These are phyloP conservation scores for Erynnis tages DNA, from an alignment of 2,888 invertebrate species.

Conservation along the genomic window DNA sequence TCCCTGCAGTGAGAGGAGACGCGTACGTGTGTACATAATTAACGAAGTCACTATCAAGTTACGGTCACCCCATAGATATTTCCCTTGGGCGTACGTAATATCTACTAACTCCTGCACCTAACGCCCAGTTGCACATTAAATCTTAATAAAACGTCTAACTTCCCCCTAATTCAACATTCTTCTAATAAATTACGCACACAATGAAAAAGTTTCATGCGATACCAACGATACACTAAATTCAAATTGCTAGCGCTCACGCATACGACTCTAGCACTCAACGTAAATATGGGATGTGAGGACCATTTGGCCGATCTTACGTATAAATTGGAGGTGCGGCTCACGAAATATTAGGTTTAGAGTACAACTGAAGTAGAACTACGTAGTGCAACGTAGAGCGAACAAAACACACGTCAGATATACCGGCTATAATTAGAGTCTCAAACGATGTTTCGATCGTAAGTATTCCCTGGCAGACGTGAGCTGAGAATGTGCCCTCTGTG, in stretches of 20 bases:
- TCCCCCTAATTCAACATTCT: conserved; percentile 31
- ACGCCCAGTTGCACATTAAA: conserved; percentile 62
- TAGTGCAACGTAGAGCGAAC: conserved; percentile 35
- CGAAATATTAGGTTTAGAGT: conserved; percentile 20
- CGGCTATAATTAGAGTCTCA: conserved; percentile 58
- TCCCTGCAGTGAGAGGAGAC: too few relatives aligned
- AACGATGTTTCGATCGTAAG: conserved; percentile 47
- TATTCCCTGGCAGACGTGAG: conserved; percentile 47
- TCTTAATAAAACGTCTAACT: conserved; percentile 60
- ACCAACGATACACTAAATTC: conserved; percentile 21
- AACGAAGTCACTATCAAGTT: conserved; percentile 37
- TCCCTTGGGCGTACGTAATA: conserved; percentile 49
- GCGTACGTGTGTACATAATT: conserved; percentile 29
- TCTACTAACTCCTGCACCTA: conserved; percentile 49
- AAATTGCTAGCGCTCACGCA: conserved; percentile 26
- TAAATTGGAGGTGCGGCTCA: conserved; percentile 17
- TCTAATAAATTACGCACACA: conserved; percentile 36
- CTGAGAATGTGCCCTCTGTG: conserved; percentile 49
- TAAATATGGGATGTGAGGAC: conserved; percentile 32
- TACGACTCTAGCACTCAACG: conserved; percentile 18
- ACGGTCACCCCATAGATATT: conserved; percentile 56
- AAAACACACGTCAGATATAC: conserved; percentile 43
- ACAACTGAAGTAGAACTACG: conserved; percentile 27
- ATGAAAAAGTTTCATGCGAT: conserved; percentile 29
- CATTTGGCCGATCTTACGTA: conserved; percentile 7